Base-by-base conservation (phyloP, 64 coral and sea anemone species). In the Cladopsammia gracilis region DNA sequence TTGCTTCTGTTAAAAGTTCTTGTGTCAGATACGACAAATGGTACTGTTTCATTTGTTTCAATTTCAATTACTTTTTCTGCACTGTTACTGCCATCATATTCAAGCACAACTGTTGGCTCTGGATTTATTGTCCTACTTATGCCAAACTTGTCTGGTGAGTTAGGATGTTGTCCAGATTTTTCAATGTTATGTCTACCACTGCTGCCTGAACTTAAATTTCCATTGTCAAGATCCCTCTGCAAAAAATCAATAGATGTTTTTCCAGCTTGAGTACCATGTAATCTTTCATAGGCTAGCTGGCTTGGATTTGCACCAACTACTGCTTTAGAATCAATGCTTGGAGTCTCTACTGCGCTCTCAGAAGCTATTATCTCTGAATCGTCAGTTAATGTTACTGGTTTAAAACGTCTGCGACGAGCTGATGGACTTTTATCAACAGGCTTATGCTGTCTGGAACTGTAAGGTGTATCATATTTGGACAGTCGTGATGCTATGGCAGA, bases 371-470 rank as follows among this genome's bases (percentile, higher is more conserved):
- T 83, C 44, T 83, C 62, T 48, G 60, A 19, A 1, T 83, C 78
- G 42, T 64, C 61, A 45, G 44, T 20, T 49, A 83, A 20, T 23
- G 80, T 47, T 23, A 83, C 80, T 51, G 80, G 80, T 83, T 83
- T 83, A 18, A 83, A 83, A 10, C 80, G 60, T 64, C 80, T 47
- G 10, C 80, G 80, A 24, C 46, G 62, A n/a, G 61, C 44, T 23
- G 80, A 83, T 20, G 19, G 44, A 49, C 16, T 67, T 42, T 67
- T 67, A 11, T 67, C 62, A 13, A 64, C 42, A 62, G 42, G 45
- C 45, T 83, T 83, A 22, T 44, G 61, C 43, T 83, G 80, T 43
- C 80, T 83, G 16, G 80, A 83, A 83, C 61, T 83, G 42, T 83
- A 83, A 24, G 80, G 80, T 49, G 61, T 49, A 42, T 83, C 80